Evolutionary conservation across 2,888 invertebrate genomes (phyloP).

Genomic region (Hirtodrosophila confusa): DNA sequence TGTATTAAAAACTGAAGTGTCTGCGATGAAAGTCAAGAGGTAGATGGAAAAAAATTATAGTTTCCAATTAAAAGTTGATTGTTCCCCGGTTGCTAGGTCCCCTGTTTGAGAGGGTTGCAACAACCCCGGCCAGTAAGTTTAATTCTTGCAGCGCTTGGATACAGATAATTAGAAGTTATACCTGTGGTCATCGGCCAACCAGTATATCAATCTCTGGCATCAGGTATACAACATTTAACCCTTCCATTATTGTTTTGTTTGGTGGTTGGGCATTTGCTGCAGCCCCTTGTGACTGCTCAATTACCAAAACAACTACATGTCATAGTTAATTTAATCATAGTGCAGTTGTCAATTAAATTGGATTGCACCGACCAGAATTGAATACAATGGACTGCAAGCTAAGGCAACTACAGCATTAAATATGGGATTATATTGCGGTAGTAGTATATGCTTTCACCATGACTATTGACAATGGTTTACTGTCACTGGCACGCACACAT

Average conservation of each 20-base stretch:
- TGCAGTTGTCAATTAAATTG: conserved; percentile 52
- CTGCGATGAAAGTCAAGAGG: conserved; percentile 3
- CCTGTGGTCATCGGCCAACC: background rate
- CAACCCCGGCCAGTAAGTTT: background rate
- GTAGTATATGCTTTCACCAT: conserved; percentile 35
- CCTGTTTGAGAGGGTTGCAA: conserved; percentile 12
- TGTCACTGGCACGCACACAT: conserved; percentile 14
- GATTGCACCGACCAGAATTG: conserved; percentile 27
- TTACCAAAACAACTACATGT: conserved; percentile 29
- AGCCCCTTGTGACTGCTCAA: conserved; percentile 18
- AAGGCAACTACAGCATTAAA: background rate
- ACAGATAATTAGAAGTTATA: conserved; percentile 5
- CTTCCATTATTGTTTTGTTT: background rate
- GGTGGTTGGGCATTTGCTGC: background rate
- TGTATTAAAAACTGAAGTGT: conserved; percentile 50
- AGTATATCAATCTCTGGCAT: background rate
- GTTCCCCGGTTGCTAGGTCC: conserved; percentile 2
- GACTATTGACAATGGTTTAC: conserved; percentile 36
- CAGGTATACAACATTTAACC: background rate
- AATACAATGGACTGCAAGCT: conserved; percentile 1
- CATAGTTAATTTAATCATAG: conserved; percentile 55
- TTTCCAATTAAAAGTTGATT: conserved; percentile 61
- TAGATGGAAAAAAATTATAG: conserved; percentile 13
- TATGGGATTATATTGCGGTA: background rate
- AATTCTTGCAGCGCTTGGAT: background rate